Evolutionary conservation across 2,797 vertebrate genomes (phyloP).

Genomic region (Halcyon smyrnensis): DNA sequence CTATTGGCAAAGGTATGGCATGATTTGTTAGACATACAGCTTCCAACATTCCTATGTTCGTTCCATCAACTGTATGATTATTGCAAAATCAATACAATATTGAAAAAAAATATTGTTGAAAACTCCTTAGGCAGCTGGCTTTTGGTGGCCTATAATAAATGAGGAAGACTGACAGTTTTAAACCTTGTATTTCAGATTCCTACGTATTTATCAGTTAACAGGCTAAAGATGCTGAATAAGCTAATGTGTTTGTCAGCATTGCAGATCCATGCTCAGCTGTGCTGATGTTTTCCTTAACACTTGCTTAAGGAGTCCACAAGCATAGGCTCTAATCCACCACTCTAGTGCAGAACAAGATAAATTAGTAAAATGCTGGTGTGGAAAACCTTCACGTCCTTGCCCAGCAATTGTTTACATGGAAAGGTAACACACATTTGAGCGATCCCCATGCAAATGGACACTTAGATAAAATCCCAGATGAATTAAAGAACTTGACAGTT

Average conservation of each 20-base stretch:
- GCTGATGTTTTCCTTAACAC: background rate
- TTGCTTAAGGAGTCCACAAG: background rate
- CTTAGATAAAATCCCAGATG: background rate
- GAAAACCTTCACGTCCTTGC: background rate
- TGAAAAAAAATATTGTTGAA: background rate
- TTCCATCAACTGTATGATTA: background rate
- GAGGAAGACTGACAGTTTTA: background rate
- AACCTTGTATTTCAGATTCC: background rate
- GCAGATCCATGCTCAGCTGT: background rate
- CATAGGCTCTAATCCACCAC: background rate
- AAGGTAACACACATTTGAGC: background rate
- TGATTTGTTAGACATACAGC: background rate
- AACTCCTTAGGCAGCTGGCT: slow-evolving; percentile 1
- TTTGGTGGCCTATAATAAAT: background rate
- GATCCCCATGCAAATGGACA: background rate
- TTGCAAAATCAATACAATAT: slow-evolving; percentile 12
- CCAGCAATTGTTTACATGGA: background rate
- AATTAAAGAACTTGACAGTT: background rate
- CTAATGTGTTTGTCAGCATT: background rate
- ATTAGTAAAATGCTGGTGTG: background rate
- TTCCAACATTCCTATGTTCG: background rate
- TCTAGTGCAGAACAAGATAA: background rate
- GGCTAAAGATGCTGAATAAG: background rate
- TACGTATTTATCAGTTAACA: background rate
- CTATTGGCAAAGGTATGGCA: background rate